These are phyloP conservation scores for Semicossyphus pulcher DNA, from an alignment of 2,113 vertebrate species.

Conservation along the genomic window DNA sequence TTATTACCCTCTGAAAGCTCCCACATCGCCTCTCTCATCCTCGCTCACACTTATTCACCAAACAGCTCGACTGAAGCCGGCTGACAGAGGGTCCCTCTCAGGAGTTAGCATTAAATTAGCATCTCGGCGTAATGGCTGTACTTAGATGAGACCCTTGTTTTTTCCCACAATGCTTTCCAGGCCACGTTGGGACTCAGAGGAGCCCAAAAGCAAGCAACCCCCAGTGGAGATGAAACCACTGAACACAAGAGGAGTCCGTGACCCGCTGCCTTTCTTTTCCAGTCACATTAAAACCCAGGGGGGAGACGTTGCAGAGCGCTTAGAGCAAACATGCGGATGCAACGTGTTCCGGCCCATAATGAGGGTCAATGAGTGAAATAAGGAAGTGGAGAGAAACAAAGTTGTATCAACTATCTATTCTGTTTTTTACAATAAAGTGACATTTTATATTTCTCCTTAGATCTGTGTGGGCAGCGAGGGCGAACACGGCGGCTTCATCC, in stretches of 20 bases:
- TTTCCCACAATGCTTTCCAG: conserved; percentile 65
- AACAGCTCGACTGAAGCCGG: conserved; percentile 26
- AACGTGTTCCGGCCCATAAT: conserved; percentile 2
- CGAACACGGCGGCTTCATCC: conserved; percentile 91
- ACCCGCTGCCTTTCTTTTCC: conserved; percentile 59
- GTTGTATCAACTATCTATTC: too few species aligned
- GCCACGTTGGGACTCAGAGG: conserved; percentile 42
- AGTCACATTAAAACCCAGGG: conserved; percentile 42
- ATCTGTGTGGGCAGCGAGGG: conserved; percentile 93
- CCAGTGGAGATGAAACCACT: conserved; percentile 62
- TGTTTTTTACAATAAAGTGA: neutral
- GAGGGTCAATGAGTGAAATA: conserved; percentile 12
- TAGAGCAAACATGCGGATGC: conserved; percentile 15
- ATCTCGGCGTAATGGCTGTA: conserved; percentile 26
- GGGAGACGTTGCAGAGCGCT: conserved; percentile 18
- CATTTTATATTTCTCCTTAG: conserved; percentile 69
- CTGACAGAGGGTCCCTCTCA: conserved; percentile 3
- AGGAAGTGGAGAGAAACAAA: neutral
- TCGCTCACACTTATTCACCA: conserved; percentile 6
- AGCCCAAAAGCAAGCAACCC: conserved; percentile 53
- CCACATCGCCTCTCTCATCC: conserved; percentile 13
- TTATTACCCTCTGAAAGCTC: conserved; percentile 32
- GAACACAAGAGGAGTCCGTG: conserved; percentile 47
- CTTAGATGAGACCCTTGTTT: conserved; percentile 24
- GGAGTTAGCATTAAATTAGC: conserved; percentile 35